phyloP scores from a whole-genome alignment of 2,888 invertebrate genomes.

The Linnaemya vulpina region DNA sequence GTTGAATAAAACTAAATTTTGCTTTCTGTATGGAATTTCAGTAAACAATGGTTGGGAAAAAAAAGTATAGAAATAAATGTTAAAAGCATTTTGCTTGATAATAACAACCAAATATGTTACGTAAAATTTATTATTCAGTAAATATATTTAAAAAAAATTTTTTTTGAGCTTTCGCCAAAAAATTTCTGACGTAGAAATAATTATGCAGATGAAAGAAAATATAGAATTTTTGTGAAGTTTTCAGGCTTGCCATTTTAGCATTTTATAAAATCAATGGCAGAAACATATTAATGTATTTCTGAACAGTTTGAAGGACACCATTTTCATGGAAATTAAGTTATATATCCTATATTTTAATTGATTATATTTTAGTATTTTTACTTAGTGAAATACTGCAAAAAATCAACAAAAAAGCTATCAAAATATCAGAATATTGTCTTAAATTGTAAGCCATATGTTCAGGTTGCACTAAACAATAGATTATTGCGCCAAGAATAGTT shows the following conservation, averaged over 20 bases:
- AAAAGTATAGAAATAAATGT: not conserved
- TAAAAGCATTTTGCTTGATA: not conserved
- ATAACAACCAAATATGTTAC: conserved; percentile 8
- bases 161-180: conserved; percentile 48
- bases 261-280: not conserved
- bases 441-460: no score
- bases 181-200: not conserved
- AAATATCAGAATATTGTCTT: no score
- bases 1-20: conserved; percentile 3
- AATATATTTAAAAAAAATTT: conserved; percentile 7
- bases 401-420: no score
- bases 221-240: not conserved
- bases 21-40: not conserved
- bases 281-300: no score
- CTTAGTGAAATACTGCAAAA: no score
- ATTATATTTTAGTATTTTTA: no score
- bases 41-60: not conserved
- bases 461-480: no score
- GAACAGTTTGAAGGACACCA: no score
- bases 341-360: no score
- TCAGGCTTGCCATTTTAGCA: not conserved
- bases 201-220: not conserved
- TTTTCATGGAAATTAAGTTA: no score
- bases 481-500: no score
- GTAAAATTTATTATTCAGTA: not conserved